phyloP scores from a whole-genome alignment of 1,140 invertebrate species.

The Plectrocnemia conspersa region DNA sequence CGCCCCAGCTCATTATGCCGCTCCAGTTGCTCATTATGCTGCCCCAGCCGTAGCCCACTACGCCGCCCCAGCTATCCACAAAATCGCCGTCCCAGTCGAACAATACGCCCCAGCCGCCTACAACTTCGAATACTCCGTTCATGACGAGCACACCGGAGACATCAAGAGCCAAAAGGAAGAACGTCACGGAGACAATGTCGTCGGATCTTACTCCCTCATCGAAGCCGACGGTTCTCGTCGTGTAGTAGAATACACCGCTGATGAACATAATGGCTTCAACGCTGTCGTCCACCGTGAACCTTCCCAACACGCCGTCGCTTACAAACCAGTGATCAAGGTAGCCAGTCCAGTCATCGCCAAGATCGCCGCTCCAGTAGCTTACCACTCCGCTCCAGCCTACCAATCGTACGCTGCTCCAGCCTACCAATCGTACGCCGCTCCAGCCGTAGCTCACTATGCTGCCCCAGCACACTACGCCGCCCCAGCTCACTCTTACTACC shows the following conservation, averaged over 20 bases:
- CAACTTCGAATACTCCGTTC: slow-evolving; percentile 52
- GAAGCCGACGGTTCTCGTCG: slow-evolving; percentile 65
- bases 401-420: slow-evolving; percentile 34
- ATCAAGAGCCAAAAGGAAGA: slow-evolving; percentile 57
- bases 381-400: slow-evolving; percentile 36
- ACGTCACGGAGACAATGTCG: slow-evolving; percentile 56
- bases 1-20: slow-evolving; percentile 26
- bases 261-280: slow-evolving; percentile 66
- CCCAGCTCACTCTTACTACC: slow-evolving; percentile 35
- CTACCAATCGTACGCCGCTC: slow-evolving; percentile 32
- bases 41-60: slow-evolving; percentile 23
- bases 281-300: slow-evolving; percentile 59
- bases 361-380: slow-evolving; percentile 32
- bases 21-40: slow-evolving; percentile 10
- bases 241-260: slow-evolving; percentile 69
- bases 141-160: slow-evolving; percentile 55
- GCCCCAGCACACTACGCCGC: slow-evolving; percentile 35
- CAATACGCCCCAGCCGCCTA: slow-evolving; percentile 46
- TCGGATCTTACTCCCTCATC: slow-evolving; percentile 55
- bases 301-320: slow-evolving; percentile 41
- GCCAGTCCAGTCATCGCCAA: slow-evolving; percentile 26
- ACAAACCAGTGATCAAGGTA: slow-evolving; percentile 42
- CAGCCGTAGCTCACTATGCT: slow-evolving; percentile 31
- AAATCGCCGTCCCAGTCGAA: slow-evolving; percentile 24
- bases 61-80: slow-evolving; percentile 36